Base-by-base conservation (phyloP, 1,140 invertebrate genomes). In the Tenebrio molitor region DNA sequence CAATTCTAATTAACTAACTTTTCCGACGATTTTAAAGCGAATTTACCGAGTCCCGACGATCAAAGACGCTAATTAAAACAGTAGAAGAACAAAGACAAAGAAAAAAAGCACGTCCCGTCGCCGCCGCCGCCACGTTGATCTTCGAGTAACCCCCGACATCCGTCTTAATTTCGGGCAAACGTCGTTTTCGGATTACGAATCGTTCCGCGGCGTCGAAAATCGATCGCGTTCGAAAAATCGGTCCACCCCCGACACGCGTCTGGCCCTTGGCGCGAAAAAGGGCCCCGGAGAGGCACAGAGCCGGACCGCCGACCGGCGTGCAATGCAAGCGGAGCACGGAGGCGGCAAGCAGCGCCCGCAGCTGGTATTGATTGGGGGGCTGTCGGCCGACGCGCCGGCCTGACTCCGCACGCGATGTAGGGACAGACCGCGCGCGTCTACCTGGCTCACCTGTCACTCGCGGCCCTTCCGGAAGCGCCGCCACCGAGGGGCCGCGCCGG, bases 341-440 rank as follows among this genome's bases (percentile, higher is more conserved):
- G 34, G 67, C 67, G 69, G 73, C 68, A 75, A 74, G 76, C 75
- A 79, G 76, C 75, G 79, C 75, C 73, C 73, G 76, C 75, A 76
- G 76, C 68, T 73, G 70, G 73, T 81, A 80, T 81, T 77, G 80
- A 81, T 81, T 80, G 74, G 65, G 74, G 68, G 73, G 77, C 63
- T 65, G 69, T 33, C 71, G 68, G 73, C 53, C 65, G 69, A 72
- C 78, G 80, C 80, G 80, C 78, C 80, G 75, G 74, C 72, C 73
- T 76, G 79, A 77, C 80, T 79, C 78, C 78, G 78, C 80, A 81
- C 79, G 80, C 80, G 78, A 81, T 75, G 8, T n/a, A 14, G 46
- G 46, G 21, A 41, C 15, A 33, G 29, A 36, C 75, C 63, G 75
- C 66, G 66, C 34, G 70, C 44, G 63, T 68, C 63, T 64, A 50